Evolutionary conservation across 1,140 invertebrate species (phyloP).

Genomic region (Euura lappo): DNA sequence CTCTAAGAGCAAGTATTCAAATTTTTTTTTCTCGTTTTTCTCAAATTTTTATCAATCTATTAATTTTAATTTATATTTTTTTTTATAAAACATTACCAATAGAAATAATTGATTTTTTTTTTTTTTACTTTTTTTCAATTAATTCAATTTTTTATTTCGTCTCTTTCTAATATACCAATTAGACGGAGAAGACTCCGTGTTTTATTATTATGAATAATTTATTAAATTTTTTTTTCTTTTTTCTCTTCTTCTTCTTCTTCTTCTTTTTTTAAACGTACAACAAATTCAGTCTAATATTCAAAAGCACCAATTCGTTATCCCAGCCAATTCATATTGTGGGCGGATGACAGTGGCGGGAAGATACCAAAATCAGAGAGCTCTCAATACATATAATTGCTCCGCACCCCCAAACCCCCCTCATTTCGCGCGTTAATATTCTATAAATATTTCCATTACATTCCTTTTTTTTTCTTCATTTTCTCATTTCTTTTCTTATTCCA

Average conservation of each 20-base stretch:
- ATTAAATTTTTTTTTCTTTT: constrained; percentile 16
- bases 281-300: constrained; percentile 60
- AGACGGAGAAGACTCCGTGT: constrained; percentile 31
- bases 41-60: no score
- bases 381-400: background rate
- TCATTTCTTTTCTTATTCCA: background rate
- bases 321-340: background rate
- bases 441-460: background rate
- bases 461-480: background rate
- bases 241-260: constrained; percentile 29
- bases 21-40: no score
- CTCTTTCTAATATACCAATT: constrained; percentile 28
- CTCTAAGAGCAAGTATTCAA: no score
- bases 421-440: background rate
- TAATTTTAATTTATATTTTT: no score
- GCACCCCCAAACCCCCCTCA: background rate
- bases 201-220: constrained; percentile 5
- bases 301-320: constrained; percentile 52
- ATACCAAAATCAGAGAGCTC: constrained; percentile 3
- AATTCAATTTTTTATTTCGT: background rate
- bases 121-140: no score
- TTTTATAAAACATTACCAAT: constrained; percentile 47
- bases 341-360: constrained; percentile 6
- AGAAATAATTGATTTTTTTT: constrained; percentile 38
- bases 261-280: constrained; percentile 47